A percentile compares a stretch with the other conserved stretches of the same genome.
These are phyloP conservation scores for Odontesthes bonariensis DNA, from an alignment of 2,113 vertebrate genomes.

Conservation along the genomic window DNA sequence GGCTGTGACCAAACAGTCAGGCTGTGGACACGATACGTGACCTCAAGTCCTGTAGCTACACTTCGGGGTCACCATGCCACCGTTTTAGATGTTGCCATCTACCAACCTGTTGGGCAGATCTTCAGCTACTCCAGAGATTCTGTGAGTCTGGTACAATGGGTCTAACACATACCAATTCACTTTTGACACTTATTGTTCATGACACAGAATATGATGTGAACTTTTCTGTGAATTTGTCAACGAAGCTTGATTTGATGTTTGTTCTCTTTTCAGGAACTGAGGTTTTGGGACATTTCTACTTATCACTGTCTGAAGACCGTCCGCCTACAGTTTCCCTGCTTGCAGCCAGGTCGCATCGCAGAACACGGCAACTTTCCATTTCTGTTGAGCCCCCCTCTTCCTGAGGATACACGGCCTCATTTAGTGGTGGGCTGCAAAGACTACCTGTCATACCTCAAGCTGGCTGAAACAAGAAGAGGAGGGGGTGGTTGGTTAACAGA, in stretches of 20 bases:
- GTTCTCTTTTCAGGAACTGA: constrained; percentile 53
- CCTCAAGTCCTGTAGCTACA: constrained; percentile 44
- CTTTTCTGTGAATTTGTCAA: not conserved
- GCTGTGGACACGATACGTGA: constrained; percentile 65
- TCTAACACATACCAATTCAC: not conserved
- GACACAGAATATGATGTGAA: too few relatives aligned
- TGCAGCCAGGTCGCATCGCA: constrained; percentile 44
- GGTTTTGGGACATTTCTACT: constrained; percentile 71
- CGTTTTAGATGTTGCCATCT: constrained; percentile 58
- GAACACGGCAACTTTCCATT: constrained; percentile 76
- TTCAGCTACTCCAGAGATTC: constrained; percentile 75
- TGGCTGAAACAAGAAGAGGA: constrained; percentile 37
- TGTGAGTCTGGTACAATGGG: constrained; percentile 34
- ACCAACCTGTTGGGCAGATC: constrained; percentile 48
- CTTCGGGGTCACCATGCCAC: constrained; percentile 61
- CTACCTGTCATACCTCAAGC: constrained; percentile 55
- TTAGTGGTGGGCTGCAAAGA: constrained; percentile 65
- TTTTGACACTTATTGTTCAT: too few relatives aligned
- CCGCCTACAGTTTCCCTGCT: constrained; percentile 58
- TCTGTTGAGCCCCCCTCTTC: constrained; percentile 47
- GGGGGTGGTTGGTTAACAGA: constrained; percentile 17
- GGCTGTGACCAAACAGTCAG: constrained; percentile 38
- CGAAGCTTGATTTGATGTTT: not conserved
- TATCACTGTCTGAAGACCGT: constrained; percentile 70
- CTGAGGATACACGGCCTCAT: constrained; percentile 15